A percentile compares a stretch with the other conserved stretches of the same genome.
These are phyloP conservation scores for Indri indri DNA, from an alignment of 2,113 vertebrate genomes.

Conservation along the genomic window DNA sequence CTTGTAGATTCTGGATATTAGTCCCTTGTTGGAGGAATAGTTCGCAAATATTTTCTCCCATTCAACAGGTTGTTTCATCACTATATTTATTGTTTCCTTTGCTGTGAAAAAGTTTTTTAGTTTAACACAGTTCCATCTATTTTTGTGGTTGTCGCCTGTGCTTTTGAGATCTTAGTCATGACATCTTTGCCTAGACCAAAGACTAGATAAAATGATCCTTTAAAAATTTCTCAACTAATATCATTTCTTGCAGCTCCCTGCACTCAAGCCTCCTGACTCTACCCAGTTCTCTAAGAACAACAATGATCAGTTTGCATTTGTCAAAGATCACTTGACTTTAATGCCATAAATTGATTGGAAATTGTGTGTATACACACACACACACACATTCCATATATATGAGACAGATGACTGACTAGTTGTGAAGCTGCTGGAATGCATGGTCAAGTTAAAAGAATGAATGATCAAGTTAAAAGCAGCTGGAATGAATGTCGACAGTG, in stretches of 20 bases:
- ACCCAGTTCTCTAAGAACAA: neutral
- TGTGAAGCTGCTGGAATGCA: neutral
- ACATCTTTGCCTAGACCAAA: neutral
- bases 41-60: neutral
- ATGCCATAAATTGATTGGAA: neutral
- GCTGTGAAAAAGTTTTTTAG: neutral
- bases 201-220: neutral
- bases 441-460: neutral
- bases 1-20: neutral
- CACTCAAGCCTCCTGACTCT: neutral
- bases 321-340: constrained; percentile 2
- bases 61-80: neutral
- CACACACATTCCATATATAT: no score
- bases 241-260: neutral
- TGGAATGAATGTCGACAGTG: neutral
- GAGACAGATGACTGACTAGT: neutral
- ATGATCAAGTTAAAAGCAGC: no score
- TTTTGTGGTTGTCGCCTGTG: neutral
- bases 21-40: neutral
- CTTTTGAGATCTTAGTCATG: neutral
- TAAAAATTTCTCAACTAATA: neutral
- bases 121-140: neutral
- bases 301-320: neutral
- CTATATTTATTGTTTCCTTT: neutral
- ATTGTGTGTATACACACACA: neutral